Base-by-base conservation (phyloP, 1,140 invertebrate genomes). In the Dendroctonus valens region DNA sequence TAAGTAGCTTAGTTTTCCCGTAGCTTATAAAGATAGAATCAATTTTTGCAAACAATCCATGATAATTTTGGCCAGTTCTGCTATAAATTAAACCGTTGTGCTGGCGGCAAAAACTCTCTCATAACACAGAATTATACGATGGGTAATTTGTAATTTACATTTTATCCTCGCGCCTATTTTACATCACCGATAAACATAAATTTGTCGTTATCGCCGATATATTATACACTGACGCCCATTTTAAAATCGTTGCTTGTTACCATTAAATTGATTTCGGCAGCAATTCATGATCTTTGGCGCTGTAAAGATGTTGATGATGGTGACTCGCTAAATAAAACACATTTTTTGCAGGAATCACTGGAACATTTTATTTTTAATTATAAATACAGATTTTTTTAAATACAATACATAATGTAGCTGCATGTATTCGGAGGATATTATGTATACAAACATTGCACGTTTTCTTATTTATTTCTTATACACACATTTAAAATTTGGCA, bases 161-260 rank as follows among this genome's bases (percentile, higher is more conserved):
- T 72, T 72, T 72, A 70, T 72, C 66, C 67, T 51, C 44, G 46
- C 63, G 66, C 40, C 52, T 57, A 64, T 69, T 70, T 70, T 72
- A 72, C 68, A 72, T 70, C 69, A 55, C 58, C 71, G 68, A 72
- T 72, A 72, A 72, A 67, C 69, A 72, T 72, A 72, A 72, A 72
- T 72, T 69, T 59, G 65, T 58, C 58, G 55, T 54, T 70, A 72
- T 72, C 71, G 66, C 54, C 54, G 41, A 64, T 64, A 64, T 64
- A 52, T 64, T 64, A 55, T 64, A 55, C 26, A 57, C 62, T 64
- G 51, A 38, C n/a, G 26, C 15, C 26, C 39, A 55, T 53, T 64
- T 64, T 64, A 54, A 64, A 59, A 64, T 54, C 48, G 55, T 41
- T 26, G 8, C 0, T 14, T 58, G 55, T 58, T 58, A 58, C 46